phyloP scores from a whole-genome alignment of 53 echinoderm and acorn worm genomes.

The Echinometra lucunter region DNA sequence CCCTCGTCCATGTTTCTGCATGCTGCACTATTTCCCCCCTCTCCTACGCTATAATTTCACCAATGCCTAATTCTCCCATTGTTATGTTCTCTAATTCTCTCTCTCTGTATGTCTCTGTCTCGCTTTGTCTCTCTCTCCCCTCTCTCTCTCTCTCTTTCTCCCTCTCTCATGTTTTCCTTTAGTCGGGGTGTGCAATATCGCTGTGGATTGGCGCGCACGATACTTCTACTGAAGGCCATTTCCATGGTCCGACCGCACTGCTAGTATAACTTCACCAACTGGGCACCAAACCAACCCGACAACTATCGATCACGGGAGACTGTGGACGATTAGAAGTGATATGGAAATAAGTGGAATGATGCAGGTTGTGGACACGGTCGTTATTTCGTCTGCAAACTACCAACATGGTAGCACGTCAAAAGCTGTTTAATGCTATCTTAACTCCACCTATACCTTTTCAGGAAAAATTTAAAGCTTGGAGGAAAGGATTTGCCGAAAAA shows the following conservation, averaged over 20 bases:
- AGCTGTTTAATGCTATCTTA: no score
- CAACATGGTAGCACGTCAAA: background rate
- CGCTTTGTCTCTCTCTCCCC: background rate
- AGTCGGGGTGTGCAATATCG: background rate
- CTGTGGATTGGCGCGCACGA: conserved; percentile 9
- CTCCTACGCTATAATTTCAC: no score
- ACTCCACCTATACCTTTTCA: no score
- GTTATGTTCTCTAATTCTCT: no score
- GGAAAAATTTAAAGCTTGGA: no score
- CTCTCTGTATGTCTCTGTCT: background rate
- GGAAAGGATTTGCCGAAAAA: no score
- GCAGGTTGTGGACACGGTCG: background rate
- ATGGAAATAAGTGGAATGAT: background rate
- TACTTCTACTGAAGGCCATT: background rate
- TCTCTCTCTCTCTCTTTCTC: background rate
- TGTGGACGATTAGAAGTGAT: background rate
- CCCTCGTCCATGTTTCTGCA: no score
- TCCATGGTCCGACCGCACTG: background rate
- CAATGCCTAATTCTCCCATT: no score
- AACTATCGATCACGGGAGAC: background rate
- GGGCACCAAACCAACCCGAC: background rate
- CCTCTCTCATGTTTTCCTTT: background rate
- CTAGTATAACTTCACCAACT: background rate
- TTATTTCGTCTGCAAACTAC: conserved; percentile 27
- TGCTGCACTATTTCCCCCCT: no score